A percentile compares a stretch with the other conserved stretches of the same genome.
Evolutionary conservation across 2,797 vertebrate species (phyloP).

Genomic region (Hydrolagus colliei): DNA sequence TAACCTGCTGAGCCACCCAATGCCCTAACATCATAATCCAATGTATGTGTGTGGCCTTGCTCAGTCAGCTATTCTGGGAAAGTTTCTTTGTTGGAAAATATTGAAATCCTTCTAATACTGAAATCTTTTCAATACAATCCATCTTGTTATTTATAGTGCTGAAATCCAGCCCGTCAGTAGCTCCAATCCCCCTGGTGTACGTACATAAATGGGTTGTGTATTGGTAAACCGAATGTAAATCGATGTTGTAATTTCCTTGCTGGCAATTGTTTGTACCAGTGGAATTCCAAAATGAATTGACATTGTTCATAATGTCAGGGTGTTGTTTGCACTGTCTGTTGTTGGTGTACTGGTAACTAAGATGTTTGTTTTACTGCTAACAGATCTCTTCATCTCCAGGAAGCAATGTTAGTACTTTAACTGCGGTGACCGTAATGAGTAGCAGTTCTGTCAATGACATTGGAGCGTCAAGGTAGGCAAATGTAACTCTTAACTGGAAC

Average conservation of each 20-base stretch:
- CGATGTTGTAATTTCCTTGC: neutral
- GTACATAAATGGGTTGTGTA: neutral
- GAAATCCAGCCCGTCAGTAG: neutral
- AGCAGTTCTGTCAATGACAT: constrained; percentile 70
- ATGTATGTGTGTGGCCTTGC: neutral
- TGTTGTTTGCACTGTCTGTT: neutral
- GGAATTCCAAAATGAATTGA: neutral
- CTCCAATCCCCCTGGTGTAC: neutral
- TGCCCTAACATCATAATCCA: too few species aligned
- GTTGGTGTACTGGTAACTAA: neutral
- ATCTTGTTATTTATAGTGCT: neutral
- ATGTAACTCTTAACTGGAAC: too few species aligned
- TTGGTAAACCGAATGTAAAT: neutral
- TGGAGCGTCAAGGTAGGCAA: constrained; percentile 62
- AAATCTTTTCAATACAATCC: neutral
- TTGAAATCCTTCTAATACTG: neutral
- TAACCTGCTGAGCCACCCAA: neutral
- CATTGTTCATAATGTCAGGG: neutral
- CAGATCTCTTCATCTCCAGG: constrained; percentile 81
- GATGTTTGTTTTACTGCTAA: neutral
- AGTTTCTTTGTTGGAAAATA: neutral
- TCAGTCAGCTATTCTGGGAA: neutral
- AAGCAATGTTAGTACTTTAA: constrained; percentile 80
- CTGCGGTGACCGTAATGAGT: constrained; percentile 78
- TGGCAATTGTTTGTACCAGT: neutral